Conservation (phyloP, 2,797 vertebrate genomes). For the Heteromormyrus szaboi region DNA sequence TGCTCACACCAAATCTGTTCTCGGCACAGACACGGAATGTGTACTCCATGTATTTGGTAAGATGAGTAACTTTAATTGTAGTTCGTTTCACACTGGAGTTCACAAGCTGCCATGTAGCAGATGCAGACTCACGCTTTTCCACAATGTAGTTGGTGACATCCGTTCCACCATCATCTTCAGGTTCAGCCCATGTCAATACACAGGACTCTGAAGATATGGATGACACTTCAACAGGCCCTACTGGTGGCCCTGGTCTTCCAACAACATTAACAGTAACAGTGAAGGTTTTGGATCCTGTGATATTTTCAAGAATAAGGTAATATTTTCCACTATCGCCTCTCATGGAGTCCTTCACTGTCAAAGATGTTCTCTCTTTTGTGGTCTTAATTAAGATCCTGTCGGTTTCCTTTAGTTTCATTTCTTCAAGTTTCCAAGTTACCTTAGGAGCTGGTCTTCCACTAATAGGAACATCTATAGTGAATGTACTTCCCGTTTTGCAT, state of each 20-base stretch:
- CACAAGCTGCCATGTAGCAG: constrained; percentile 90
- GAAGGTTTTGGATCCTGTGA: constrained; percentile 86
- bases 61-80: constrained; percentile 91
- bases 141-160: constrained; percentile 97
- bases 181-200: constrained; percentile 80
- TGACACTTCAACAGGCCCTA: constrained; percentile 83
- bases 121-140: constrained; percentile 94
- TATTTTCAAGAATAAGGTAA: constrained; percentile 87
- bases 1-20: constrained; percentile 98
- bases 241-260: constrained; percentile 81
- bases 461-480: constrained; percentile 92
- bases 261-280: constrained; percentile 86
- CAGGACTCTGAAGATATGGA: constrained; percentile 89
- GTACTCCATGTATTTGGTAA: constrained; percentile 98
- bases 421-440: constrained; percentile 94
- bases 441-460: constrained; percentile 90
- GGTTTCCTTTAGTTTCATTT: constrained; percentile 96
- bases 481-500: constrained; percentile 81
- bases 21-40: constrained; percentile 94
- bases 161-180: constrained; percentile 85
- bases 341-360: constrained; percentile 89
- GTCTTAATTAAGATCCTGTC: constrained; percentile 84
- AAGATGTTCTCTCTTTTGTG: constrained; percentile 79
- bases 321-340: constrained; percentile 96
- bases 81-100: constrained; percentile 97